Base-by-base conservation (phyloP, 2,113 vertebrate species). In the Alectura lathami region DNA sequence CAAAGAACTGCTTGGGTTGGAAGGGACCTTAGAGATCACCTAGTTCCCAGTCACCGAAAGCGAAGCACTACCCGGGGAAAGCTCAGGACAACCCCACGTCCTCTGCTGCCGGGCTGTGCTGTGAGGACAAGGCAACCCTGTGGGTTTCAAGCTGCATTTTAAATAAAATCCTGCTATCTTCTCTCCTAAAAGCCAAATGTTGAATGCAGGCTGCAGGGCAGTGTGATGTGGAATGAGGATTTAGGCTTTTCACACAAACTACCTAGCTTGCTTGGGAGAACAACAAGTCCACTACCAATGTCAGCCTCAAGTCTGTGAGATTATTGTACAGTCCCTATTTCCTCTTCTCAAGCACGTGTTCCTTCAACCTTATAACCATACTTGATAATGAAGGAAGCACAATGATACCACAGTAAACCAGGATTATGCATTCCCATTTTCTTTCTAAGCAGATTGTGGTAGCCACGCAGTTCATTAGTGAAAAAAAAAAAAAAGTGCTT, bases 61-160 rank as follows among this genome's bases (percentile, higher is more conserved):
- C 30, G 7, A 14, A 53, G 14, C 0, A 0, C 13, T 57, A 16
- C 29, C 38, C 0, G 2, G 8, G 69, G 50, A 36, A 6, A 36
- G 22, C 32, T 88, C 34, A 45, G 45, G 40, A 80, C 18, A 36
- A 63, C 18, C 22, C 27, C 32, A 3, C 0, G 0, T 20, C n/a
- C 53, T 21, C 40, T 8, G 15, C 30, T 15, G 40, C 29, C 1
- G 3, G 15, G 13, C 11, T 6, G 45, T n/a, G 18, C 30, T 72
- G 66, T 29, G 16, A 78, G 43, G 9, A 54, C n/a, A 77, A 66
- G 32, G 40, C 18, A 89, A 30, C 21, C 27, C 42, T 13, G 2
- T 23, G 16, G 3, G 42, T 69, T 90, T 72, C 17, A 69, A 62
- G 69, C 2, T 36, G 8, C 42, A 7, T 60, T 80, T 78, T 42